These are phyloP conservation scores for Acomys russatus DNA, from an alignment of 2,797 vertebrate genomes.

Conservation along the genomic window DNA sequence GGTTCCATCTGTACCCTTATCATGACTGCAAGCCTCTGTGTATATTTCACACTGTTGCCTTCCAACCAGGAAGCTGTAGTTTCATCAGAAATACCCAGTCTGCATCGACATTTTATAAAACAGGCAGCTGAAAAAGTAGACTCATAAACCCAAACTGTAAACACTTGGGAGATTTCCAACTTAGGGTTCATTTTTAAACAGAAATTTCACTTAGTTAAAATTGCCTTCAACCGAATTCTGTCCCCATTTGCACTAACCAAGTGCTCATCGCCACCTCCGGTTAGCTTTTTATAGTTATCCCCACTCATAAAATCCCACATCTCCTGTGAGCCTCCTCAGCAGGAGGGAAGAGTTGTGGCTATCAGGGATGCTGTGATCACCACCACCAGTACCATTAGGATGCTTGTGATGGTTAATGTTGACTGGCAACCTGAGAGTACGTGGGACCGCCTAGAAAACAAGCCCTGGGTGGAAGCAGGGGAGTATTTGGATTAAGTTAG, in stretches of 20 bases:
- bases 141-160: background rate
- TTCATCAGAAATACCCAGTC: conserved; percentile 38
- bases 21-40: conserved; percentile 21
- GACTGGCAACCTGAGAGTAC: too few species aligned
- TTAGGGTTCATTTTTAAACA: conserved; percentile 56
- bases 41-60: conserved; percentile 33
- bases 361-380: background rate
- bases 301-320: background rate
- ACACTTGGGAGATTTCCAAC: conserved; percentile 55
- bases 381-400: too few species aligned
- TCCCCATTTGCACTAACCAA: background rate
- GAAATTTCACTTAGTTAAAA: conserved; percentile 26
- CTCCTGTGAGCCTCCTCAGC: background rate
- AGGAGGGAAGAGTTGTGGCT: background rate
- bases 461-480: background rate
- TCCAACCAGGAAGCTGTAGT: conserved; percentile 29
- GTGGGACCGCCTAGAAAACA: background rate
- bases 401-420: background rate
- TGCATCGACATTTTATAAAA: conserved; percentile 56
- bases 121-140: conserved; percentile 39
- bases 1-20: background rate
- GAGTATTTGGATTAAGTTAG: background rate
- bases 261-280: background rate
- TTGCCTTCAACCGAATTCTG: background rate
- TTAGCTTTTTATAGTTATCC: background rate